Conservation (phyloP, 1,140 invertebrate species). For the Aphelinus atriplicis region DNA sequence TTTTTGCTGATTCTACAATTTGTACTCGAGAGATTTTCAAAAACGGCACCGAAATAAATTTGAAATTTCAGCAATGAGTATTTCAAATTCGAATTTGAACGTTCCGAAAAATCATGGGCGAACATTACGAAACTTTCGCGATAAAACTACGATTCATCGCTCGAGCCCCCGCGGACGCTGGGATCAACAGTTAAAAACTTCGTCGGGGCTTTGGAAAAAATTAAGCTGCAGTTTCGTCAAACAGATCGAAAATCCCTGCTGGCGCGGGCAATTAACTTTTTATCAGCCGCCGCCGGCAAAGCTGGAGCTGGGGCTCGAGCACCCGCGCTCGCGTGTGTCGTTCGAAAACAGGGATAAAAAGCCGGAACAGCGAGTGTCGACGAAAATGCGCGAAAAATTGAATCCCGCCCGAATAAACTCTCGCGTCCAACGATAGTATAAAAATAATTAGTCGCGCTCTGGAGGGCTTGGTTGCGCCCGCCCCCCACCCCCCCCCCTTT, state of each 20-base stretch:
- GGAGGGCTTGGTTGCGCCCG: constrained; percentile 10
- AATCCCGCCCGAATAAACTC: constrained; percentile 28
- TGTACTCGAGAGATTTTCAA: too few species aligned
- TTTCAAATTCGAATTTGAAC: too few species aligned
- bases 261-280: constrained; percentile 23
- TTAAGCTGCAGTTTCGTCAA: neutral
- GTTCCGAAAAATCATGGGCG: too few species aligned
- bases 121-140: too few species aligned
- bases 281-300: constrained; percentile 1
- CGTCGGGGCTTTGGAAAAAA: neutral
- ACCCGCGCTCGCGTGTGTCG: too few species aligned
- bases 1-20: too few species aligned
- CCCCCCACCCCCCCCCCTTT: neutral
- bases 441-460: constrained; percentile 53
- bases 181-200: neutral
- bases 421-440: constrained; percentile 41
- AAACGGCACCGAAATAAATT: too few species aligned
- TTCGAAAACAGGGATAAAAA: too few species aligned
- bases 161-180: too few species aligned
- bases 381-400: neutral
- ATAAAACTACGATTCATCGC: too few species aligned
- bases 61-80: too few species aligned
- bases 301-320: neutral
- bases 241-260: neutral
- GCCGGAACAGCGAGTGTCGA: too few species aligned